A percentile compares a stretch with the other conserved stretches of the same genome.
Conservation (phyloP, 2,113 vertebrate genomes). For the Bambusicola thoracicus region DNA sequence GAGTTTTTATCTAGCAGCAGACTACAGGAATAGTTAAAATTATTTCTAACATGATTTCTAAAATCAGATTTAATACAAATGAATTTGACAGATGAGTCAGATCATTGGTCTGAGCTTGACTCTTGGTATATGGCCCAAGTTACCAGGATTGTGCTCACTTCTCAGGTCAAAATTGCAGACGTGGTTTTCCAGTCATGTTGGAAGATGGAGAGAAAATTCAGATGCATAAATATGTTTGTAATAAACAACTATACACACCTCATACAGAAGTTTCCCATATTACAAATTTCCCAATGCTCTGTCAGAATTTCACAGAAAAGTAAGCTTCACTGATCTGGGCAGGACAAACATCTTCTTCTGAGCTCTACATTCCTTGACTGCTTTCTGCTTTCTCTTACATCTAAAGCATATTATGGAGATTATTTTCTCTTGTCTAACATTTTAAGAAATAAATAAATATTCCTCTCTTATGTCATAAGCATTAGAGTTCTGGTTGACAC, state of each 20-base stretch:
- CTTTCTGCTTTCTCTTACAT: neutral
- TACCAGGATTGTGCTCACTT: neutral
- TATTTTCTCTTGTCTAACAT: constrained; percentile 45
- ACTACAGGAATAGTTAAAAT: neutral
- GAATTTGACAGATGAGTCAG: neutral
- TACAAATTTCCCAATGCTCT: neutral
- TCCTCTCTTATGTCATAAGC: neutral
- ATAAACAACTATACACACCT: neutral
- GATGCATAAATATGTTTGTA: neutral
- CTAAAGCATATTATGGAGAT: neutral
- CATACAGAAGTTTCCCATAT: fast-evolving
- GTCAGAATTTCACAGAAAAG: neutral
- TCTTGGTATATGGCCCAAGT: neutral
- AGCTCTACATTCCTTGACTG: neutral
- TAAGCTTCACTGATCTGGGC: neutral
- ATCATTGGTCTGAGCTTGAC: neutral
- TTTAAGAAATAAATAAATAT: constrained; percentile 23
- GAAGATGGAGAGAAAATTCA: neutral
- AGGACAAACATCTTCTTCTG: neutral
- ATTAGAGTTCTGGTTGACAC: neutral
- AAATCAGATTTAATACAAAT: neutral
- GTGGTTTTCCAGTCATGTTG: neutral
- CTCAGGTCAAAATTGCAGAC: neutral
- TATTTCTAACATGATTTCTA: neutral
- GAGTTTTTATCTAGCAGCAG: neutral